A percentile compares a stretch with the other conserved stretches of the same genome.
phyloP scores from a whole-genome alignment of 2,797 vertebrate genomes.

The Acanthiza pusilla region DNA sequence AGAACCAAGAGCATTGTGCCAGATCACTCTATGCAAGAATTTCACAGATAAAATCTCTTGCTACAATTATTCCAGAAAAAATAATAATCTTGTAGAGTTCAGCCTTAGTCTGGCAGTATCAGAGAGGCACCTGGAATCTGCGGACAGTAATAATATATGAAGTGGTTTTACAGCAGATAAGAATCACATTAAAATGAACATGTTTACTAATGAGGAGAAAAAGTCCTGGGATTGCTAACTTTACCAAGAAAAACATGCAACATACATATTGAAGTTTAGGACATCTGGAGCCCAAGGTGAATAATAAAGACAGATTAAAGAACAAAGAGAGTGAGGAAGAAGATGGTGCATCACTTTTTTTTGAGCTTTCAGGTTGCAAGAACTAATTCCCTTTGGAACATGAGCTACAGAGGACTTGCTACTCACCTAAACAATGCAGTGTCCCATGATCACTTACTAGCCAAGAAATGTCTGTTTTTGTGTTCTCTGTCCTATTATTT shows the following conservation, averaged over 20 bases:
- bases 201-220: background rate
- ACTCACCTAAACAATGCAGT: background rate
- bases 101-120: background rate
- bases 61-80: conserved; percentile 3
- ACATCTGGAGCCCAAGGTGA: background rate
- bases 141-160: background rate
- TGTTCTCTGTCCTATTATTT: background rate
- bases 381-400: background rate
- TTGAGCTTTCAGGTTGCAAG: background rate
- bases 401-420: background rate
- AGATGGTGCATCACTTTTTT: background rate
- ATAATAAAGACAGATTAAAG: background rate
- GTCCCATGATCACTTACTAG: accelerated
- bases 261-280: background rate
- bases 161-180: background rate
- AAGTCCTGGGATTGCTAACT: background rate
- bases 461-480: background rate
- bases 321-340: background rate
- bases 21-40: background rate
- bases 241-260: background rate
- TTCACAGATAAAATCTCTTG: conserved; percentile 19
- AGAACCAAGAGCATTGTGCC: background rate
- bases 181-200: background rate
- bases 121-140: background rate
- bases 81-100: background rate